Evolutionary conservation across 2,797 vertebrate species (phyloP), one percentile per base, ranked within the genome.

Genomic region (Knipowitschia caucasica): DNA sequence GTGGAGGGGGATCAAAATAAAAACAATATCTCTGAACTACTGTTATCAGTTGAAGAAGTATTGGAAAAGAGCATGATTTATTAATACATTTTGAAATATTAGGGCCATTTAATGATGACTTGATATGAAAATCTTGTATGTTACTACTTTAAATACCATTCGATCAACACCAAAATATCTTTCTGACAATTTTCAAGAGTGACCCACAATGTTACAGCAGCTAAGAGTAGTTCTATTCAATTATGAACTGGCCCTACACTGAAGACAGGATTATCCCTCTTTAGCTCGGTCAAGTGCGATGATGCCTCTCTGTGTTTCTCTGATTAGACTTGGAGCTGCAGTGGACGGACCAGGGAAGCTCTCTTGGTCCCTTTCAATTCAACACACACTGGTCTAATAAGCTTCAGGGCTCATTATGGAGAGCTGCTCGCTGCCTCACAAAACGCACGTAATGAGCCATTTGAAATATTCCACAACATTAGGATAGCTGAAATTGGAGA

Each of bases 391-490:
- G 78, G 62, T 81, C 71, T 87, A 86, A 87, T 88, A 85, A 81
- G 84, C 82, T 76, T 79, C 74, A 50, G 74, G 71, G 75, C 83
- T 87, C 83, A 86, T 88, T 89, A 88, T 75, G 73, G 60, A 51
- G 71, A 47, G 67, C 76, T 73, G 69, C 78, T 81, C 53, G 54
- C 59, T 71, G 76, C 68, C 64, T 81, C 50, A 31, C 78, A 84
- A 86, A 86, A 81, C 59, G 76, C 73, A 77, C 78, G 83, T 89
- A 89, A 90, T 89, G 87, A 90, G 84, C 75, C 86, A 82, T 88
- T 88, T 76, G 78, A 87, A 88, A 87, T 85, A 88, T 90, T 86
- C 73, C 77, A 76, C 77, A 77, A 83, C 78, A 88, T 87, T 89
- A 88, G 81, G 75, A 81, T 76, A 80, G 82, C 78, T 81, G 76